Evolutionary conservation across 2,113 vertebrate species (phyloP).

Genomic region (Cephalopholis sonnerati): DNA sequence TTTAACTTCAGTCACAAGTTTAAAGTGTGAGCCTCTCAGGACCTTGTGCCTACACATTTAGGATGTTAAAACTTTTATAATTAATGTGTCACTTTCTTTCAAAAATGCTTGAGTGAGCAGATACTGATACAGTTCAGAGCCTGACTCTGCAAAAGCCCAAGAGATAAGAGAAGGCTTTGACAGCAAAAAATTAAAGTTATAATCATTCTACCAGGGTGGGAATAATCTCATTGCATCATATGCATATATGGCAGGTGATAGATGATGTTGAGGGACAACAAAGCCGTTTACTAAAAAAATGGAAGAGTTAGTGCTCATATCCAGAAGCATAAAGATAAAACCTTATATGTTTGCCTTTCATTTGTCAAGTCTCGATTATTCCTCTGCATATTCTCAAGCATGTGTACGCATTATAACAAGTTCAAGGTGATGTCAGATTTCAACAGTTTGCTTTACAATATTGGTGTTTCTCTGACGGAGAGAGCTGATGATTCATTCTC

Average conservation of each 20-base stretch:
- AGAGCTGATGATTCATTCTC: not conserved
- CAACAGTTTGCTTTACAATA: not conserved
- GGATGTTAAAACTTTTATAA: not conserved
- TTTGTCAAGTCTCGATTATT: not conserved
- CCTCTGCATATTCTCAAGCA: not conserved
- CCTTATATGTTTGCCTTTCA: not conserved
- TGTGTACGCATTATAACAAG: not conserved
- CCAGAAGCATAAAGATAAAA: not conserved
- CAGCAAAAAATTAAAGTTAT: not conserved
- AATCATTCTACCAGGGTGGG: not conserved
- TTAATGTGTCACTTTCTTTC: constrained; percentile 1
- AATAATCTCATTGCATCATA: not conserved
- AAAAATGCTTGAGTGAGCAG: not conserved
- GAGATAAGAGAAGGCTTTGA: not conserved
- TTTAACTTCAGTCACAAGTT: constrained; percentile 34
- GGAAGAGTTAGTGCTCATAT: no score
- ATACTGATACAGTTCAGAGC: not conserved
- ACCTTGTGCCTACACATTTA: not conserved
- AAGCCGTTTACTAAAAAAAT: no score
- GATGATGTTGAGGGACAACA: no score
- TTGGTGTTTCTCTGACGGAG: not conserved
- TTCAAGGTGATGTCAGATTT: not conserved
- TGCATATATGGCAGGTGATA: no score
- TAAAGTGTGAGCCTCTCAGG: not conserved
- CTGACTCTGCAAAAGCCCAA: not conserved